Evolutionary conservation across 2,797 vertebrate species (phyloP).

Genomic region (Muscicapa comitata): DNA sequence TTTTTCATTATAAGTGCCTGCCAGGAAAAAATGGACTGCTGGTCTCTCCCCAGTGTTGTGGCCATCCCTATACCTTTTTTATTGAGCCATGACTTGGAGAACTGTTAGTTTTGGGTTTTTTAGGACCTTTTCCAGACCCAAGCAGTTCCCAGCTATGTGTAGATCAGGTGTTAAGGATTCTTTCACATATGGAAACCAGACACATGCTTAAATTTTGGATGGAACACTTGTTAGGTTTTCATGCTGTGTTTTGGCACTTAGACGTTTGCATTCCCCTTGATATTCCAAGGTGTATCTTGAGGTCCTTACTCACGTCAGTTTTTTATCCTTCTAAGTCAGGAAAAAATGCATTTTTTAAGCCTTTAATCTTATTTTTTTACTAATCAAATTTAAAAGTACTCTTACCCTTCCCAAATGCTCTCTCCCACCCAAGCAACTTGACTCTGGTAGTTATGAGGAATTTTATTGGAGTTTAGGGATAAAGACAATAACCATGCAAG

Average conservation of each 20-base stretch:
- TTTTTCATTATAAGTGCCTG: background rate
- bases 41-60: background rate
- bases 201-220: background rate
- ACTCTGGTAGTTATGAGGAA: background rate
- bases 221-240: background rate
- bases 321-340: background rate
- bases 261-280: background rate
- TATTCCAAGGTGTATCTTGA: background rate
- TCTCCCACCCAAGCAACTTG: background rate
- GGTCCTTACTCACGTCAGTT: background rate
- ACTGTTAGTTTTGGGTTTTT: background rate
- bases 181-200: background rate
- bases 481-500: background rate
- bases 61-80: background rate
- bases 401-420: background rate
- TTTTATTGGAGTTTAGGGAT: background rate
- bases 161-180: background rate
- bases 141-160: background rate
- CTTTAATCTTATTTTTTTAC: background rate
- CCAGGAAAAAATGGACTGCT: background rate
- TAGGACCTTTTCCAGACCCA: background rate
- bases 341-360: background rate
- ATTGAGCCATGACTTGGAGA: background rate
- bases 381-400: background rate
- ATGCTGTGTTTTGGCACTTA: background rate